These are phyloP conservation scores for Nycticryphes semicollaris DNA, from an alignment of 2,113 vertebrate genomes.

Conservation along the genomic window DNA sequence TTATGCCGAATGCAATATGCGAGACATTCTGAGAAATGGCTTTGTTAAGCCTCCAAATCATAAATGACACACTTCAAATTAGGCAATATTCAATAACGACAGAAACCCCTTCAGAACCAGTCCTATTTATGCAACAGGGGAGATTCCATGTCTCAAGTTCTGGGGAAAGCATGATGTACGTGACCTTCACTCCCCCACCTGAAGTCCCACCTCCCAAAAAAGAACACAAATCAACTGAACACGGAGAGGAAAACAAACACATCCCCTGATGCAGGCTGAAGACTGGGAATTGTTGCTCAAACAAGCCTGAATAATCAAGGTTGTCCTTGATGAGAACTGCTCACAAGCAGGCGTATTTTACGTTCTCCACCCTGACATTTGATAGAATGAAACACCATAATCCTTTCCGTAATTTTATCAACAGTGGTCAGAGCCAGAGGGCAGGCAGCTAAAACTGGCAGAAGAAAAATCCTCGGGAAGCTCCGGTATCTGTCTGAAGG, in stretches of 20 bases:
- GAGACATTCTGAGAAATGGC: not conserved
- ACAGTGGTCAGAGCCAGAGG: not conserved
- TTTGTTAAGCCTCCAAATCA: not conserved
- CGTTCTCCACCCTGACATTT: not conserved
- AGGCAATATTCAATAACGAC: rapidly evolving
- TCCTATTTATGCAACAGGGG: not conserved
- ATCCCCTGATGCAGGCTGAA: not conserved
- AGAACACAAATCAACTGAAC: not conserved
- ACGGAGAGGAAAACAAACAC: not conserved
- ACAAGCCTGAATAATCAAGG: not conserved
- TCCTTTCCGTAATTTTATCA: not conserved
- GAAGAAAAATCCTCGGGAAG: not conserved
- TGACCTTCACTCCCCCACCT: not conserved
- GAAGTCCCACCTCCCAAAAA: not conserved
- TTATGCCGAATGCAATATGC: too few species aligned
- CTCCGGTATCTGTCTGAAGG: not conserved
- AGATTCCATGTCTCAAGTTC: not conserved
- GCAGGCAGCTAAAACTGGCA: not conserved
- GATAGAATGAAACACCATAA: not conserved
- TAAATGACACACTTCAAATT: not conserved
- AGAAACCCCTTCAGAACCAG: not conserved
- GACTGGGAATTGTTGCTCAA: not conserved
- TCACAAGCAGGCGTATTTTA: not conserved
- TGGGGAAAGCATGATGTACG: rapidly evolving
- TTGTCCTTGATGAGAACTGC: not conserved